Base-by-base conservation (phyloP, 2,113 vertebrate species). In the Perca flavescens region DNA sequence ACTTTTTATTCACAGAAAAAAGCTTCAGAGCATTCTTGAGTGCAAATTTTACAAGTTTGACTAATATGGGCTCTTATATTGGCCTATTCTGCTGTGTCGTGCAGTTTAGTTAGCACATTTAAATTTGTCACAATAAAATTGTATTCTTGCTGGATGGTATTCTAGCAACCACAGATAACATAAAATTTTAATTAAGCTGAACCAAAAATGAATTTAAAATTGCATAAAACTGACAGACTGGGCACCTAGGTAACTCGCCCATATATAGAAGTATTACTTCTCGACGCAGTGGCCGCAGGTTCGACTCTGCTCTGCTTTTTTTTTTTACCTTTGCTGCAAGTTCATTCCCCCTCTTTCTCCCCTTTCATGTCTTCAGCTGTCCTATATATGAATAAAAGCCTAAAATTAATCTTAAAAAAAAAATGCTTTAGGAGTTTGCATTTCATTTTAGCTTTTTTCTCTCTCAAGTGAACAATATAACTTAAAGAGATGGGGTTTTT, bases 381-480 rank as follows among this genome's bases (percentile, higher is more conserved):
- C 36, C 36, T 40, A 40, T 40, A 10, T 10, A 40, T 40, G 10
- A 40, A 40, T 10, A 40, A 40, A 40, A 40, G 36, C 7, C 7
- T 40, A 40, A 8, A 40, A 10, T 40, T 10, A 10, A 40, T 34
- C 5, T 34, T 34, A 40, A 40, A 40, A 10, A 40, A 40, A 40
- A 19, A 77, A 53, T 15, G 5, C 9, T 1, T 12, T 1, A 17
- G 21, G 14, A 54, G 36, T 40, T 40, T 40, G 9, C 9, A 10
- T 40, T 57, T 65, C 0, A n/a, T 46, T 54, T 64, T 3, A 21
- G 17, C n/a, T 53, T 34, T 40, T 60, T 60, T 40, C 8, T 12
- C 16, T 34, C 16, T 56, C 4, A 67, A 46, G 17, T n/a, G 49
- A 56, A 72, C n/a, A 82, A 52, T 62, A 16, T 6, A 67, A 85